Evolutionary conservation across 1,140 invertebrate genomes (phyloP).

Genomic region (Ceratina japonica): DNA sequence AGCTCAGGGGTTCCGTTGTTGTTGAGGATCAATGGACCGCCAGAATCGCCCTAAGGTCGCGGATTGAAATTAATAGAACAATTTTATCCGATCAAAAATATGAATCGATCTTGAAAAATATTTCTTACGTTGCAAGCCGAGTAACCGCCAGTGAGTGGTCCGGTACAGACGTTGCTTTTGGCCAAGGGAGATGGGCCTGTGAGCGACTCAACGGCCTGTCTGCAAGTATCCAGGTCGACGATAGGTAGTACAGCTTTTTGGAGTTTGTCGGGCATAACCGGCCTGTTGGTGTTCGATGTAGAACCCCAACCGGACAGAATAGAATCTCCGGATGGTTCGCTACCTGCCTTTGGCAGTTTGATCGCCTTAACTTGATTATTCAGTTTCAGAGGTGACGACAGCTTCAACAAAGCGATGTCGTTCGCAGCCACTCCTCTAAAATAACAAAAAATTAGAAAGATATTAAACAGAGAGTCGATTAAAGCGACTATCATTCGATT

Average conservation of each 20-base stretch:
- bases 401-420: constrained; percentile 83
- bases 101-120: not conserved
- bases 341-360: constrained; percentile 71
- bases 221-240: constrained; percentile 55
- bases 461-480: not conserved
- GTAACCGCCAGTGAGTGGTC: constrained; percentile 79
- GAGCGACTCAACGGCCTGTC: constrained; percentile 40
- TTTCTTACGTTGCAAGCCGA: constrained; percentile 83
- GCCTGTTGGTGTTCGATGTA: constrained; percentile 44
- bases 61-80: not conserved
- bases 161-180: constrained; percentile 81
- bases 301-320: constrained; percentile 80
- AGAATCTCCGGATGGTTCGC: constrained; percentile 66
- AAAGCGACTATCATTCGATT: constrained; percentile 4
- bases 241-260: constrained; percentile 58
- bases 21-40: constrained; percentile 72
- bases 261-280: constrained; percentile 53
- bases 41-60: constrained; percentile 74
- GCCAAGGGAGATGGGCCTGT: constrained; percentile 63
- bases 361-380: constrained; percentile 79
- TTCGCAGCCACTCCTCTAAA: constrained; percentile 77
- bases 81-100: not conserved
- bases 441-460: constrained; percentile 2
- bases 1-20: constrained; percentile 61
- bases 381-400: constrained; percentile 73